A percentile compares a stretch with the other conserved stretches of the same genome.
Evolutionary conservation across 2,113 vertebrate genomes (phyloP).

Genomic region (Dolichallabes microphthalmus): DNA sequence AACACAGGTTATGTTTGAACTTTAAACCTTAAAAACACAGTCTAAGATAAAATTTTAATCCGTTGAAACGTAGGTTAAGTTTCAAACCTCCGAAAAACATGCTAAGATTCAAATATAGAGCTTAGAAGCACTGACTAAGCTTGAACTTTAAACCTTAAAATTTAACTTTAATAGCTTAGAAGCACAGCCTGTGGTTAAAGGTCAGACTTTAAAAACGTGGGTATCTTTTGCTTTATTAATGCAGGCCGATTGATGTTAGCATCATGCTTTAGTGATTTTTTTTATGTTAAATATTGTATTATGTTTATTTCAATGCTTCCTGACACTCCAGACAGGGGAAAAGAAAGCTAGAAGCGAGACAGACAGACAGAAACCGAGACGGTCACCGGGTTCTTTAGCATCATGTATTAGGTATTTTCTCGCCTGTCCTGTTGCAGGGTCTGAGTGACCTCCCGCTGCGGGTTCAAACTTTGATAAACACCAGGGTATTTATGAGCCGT

Average conservation of each 20-base stretch:
- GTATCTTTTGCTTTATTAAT: background rate
- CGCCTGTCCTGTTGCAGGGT: background rate
- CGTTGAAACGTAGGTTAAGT: too few species aligned
- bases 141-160: background rate
- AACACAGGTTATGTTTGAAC: background rate
- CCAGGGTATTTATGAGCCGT: constrained; percentile 40
- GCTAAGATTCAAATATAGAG: background rate
- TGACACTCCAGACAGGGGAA: background rate
- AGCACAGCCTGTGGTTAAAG: background rate
- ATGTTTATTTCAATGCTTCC: constrained; percentile 33
- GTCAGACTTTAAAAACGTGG: background rate
- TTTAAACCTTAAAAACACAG: background rate
- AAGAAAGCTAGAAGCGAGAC: background rate
- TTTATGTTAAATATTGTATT: constrained; percentile 7
- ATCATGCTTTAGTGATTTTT: background rate
- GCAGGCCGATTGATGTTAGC: background rate
- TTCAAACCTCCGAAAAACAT: background rate
- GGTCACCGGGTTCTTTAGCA: constrained; percentile 29
- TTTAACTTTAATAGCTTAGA: background rate
- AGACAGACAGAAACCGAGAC: constrained; percentile 18
- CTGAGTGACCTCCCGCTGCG: constrained; percentile 6
- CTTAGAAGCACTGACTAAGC: background rate
- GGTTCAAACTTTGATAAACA: constrained; percentile 40
- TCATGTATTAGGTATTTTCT: constrained; percentile 29
- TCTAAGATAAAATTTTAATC: background rate